Percentiles rank a stretch among this genome's conserved stretches.
phyloP scores from a whole-genome alignment of 2,888 invertebrate species.

The Melipona beecheii region DNA sequence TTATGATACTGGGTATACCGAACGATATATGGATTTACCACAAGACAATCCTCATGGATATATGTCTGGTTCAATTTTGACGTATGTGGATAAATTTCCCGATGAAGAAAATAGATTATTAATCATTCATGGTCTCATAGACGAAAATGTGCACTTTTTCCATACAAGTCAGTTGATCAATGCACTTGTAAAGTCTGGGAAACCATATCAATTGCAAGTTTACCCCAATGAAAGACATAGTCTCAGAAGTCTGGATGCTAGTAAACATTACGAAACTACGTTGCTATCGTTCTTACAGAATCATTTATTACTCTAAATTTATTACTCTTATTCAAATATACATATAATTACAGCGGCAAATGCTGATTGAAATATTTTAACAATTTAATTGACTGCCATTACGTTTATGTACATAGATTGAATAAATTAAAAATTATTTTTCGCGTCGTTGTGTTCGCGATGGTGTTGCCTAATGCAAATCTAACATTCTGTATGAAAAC shows the following conservation, averaged over 20 bases:
- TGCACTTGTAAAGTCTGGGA: slow-evolving; percentile 95
- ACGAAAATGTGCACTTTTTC: slow-evolving; percentile 99
- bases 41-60: slow-evolving; percentile 92
- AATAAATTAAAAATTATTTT: slow-evolving; percentile 46
- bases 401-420: slow-evolving; percentile 74
- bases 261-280: slow-evolving; percentile 98
- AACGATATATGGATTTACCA: slow-evolving; percentile 97
- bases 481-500: slow-evolving; percentile 12
- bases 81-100: slow-evolving; percentile 94
- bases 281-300: slow-evolving; percentile 96
- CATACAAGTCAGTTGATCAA: slow-evolving; percentile 97
- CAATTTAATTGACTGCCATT: slow-evolving; percentile 74
- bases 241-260: slow-evolving; percentile 95
- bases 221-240: slow-evolving; percentile 99
- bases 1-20: slow-evolving; percentile 99
- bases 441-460: slow-evolving; percentile 52
- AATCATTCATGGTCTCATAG: slow-evolving; percentile 98
- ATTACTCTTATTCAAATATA: slow-evolving; percentile 47
- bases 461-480: slow-evolving; percentile 46
- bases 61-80: slow-evolving; percentile 92
- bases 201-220: slow-evolving; percentile 97
- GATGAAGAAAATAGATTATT: slow-evolving; percentile 96
- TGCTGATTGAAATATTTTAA: slow-evolving; percentile 53
- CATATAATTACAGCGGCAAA: slow-evolving; percentile 46
- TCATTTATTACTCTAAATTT: slow-evolving; percentile 87